Base-by-base conservation (phyloP, 2,113 vertebrate genomes). In the Oreochromis niloticus region DNA sequence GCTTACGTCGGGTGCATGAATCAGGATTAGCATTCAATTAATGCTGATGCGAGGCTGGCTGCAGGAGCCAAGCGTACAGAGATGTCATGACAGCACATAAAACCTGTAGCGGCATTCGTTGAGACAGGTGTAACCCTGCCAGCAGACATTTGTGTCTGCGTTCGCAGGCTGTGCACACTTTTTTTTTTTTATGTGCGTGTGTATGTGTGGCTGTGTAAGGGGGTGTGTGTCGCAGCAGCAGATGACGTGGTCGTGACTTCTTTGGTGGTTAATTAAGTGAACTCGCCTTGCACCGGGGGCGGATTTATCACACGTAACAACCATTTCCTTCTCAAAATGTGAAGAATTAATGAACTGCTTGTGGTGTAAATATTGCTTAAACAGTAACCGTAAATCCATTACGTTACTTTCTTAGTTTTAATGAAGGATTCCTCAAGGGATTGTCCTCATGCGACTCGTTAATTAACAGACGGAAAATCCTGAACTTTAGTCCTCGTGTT, bases 11-110 rank as follows among this genome's bases (percentile, higher is more conserved):
- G 80, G 83, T 3, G 16, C 80, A 2, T 68, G 87, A 91, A 78
- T 87, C 87, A 9, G 85, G 86, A 89, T 91, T 88, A 92, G 86
- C 87, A 48, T 94, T 88, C 88, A 89, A 93, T 93, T 92, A 90
- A 86, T 16, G 6, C 55, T 36, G 80, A 93, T 57, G 87, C 87
- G 75, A 85, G 46, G 84, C 54, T 66, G 52, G 87, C 81, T 73
- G 71, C 46, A 2, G n/a, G 68, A 85, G 61, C 81, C 75, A 2
- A 85, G 71, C 9, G 3, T 6, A n/a, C 81, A 13, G 61, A 82
- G 89, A 85, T 84, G 89, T 89, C 85, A 82, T n/a, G 86, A 93
- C 84, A 1, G 82, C 52, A 27, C 86, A 68, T 80, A 50, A 86
- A 91, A 92, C 16, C 81, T 82, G 66, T 0, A 14, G 89, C 22